phyloP scores from a whole-genome alignment of 2,113 vertebrate species.

The Chaetodon auriga region DNA sequence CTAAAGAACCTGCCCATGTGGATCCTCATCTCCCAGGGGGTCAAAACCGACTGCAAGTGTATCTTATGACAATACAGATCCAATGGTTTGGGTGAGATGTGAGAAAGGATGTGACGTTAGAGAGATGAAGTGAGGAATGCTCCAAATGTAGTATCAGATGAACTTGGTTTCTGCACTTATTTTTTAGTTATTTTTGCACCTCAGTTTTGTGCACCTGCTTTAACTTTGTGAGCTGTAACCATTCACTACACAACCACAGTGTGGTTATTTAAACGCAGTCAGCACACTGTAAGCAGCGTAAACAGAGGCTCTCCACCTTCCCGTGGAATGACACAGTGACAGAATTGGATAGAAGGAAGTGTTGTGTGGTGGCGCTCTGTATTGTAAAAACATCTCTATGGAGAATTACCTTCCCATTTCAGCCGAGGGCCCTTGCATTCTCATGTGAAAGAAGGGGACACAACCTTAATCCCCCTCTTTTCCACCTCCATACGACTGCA shows the following conservation, averaged over 20 bases:
- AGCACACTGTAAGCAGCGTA: not conserved
- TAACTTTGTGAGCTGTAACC: not conserved
- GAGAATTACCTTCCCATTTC: constrained; percentile 18
- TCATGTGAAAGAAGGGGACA: constrained; percentile 16
- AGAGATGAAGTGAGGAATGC: not conserved
- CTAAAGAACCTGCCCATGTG: constrained; percentile 35
- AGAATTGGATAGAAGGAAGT: constrained; percentile 2
- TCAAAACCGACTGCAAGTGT: constrained; percentile 5
- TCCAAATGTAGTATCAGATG: not conserved
- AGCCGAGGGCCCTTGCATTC: constrained; percentile 29
- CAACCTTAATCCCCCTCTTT: constrained; percentile 24
- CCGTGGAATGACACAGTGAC: constrained; percentile 2
- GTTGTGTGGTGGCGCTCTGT: constrained; percentile 13
- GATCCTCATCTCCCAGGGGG: constrained; percentile 37
- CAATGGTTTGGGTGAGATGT: not conserved
- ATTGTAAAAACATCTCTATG: constrained; percentile 32
- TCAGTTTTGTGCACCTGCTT: not conserved
- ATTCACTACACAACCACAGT: not conserved
- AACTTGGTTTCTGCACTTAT: not conserved
- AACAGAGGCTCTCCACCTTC: not conserved
- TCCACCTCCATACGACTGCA: constrained; percentile 20
- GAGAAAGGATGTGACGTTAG: not conserved
- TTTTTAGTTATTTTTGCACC: not conserved
- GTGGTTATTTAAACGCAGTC: constrained; percentile 16
- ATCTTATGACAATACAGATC: not conserved